These are phyloP conservation scores for Anabacerthia variegaticeps DNA, from an alignment of 2,797 vertebrate genomes.

Conservation along the genomic window DNA sequence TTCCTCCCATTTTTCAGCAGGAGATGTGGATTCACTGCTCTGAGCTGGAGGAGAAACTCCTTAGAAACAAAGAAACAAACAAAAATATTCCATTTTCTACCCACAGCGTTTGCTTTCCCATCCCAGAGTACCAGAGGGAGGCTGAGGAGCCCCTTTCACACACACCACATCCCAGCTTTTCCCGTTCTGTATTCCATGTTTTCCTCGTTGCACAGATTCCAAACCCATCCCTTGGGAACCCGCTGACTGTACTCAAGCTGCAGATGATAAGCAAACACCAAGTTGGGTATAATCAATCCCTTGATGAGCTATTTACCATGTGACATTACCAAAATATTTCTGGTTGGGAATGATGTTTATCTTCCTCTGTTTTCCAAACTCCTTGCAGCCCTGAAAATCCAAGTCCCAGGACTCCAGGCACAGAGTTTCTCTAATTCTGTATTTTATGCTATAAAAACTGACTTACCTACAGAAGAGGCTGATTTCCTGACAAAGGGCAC, in stretches of 20 bases:
- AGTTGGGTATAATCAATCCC: background rate
- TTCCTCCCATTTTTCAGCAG: background rate
- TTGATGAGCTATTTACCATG: constrained; percentile 22
- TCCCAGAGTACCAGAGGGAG: background rate
- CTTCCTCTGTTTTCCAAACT: background rate
- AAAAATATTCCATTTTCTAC: background rate
- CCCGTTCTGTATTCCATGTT: background rate
- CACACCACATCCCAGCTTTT: background rate
- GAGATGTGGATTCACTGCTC: background rate
- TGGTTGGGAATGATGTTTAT: constrained; percentile 17
- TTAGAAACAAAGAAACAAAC: background rate
- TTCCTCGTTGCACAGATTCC: background rate
- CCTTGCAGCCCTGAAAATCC: background rate
- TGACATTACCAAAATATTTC: constrained; percentile 37
- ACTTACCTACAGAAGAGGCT: background rate
- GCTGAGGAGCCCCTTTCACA: background rate
- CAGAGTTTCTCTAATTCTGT: background rate
- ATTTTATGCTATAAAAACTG: background rate
- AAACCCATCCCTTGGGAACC: background rate
- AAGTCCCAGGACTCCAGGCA: background rate
- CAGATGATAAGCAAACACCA: constrained; percentile 30
- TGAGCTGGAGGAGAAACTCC: background rate
- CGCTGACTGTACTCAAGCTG: background rate
- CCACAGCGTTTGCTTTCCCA: fast-evolving
- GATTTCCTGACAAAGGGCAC: background rate